These are phyloP conservation scores for Odontesthes bonariensis DNA, from an alignment of 2,113 vertebrate genomes.

Conservation along the genomic window DNA sequence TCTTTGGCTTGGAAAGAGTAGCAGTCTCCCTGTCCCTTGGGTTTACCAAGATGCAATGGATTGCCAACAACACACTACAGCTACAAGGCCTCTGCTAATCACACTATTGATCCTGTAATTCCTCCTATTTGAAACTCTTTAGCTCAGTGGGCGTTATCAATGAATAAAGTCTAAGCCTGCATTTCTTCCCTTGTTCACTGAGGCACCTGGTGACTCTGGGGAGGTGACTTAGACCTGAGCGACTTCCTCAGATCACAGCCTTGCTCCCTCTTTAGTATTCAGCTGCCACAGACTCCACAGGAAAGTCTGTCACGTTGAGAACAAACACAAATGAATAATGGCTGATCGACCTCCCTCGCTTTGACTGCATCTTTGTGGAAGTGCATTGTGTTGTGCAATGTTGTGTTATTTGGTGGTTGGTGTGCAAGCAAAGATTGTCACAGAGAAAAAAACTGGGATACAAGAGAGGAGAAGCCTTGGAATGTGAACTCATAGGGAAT, in stretches of 20 bases:
- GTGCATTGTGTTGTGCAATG: conserved; percentile 42
- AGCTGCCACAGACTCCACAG: conserved; percentile 50
- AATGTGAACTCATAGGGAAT: conserved; percentile 63
- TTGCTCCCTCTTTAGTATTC: conserved; percentile 73
- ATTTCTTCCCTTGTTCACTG: conserved; percentile 57
- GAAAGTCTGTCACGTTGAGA: conserved; percentile 60
- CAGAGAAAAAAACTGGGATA: conserved; percentile 44
- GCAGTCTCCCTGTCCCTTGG: conserved; percentile 55
- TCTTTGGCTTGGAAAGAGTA: conserved; percentile 40
- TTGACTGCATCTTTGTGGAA: conserved; percentile 53
- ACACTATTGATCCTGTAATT: conserved; percentile 85
- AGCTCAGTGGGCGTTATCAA: conserved; percentile 78
- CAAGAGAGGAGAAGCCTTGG: conserved; percentile 44
- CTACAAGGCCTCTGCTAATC: conserved; percentile 86
- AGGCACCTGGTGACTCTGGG: conserved; percentile 68
- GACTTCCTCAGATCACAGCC: conserved; percentile 59
- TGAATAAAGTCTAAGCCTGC: conserved; percentile 77
- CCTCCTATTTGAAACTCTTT: conserved; percentile 82
- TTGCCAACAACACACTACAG: conserved; percentile 80
- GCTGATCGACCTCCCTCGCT: conserved; percentile 60
- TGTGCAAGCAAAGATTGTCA: conserved; percentile 56
- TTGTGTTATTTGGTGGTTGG: conserved; percentile 23
- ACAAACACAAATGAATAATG: conserved; percentile 67
- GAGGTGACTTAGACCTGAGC: conserved; percentile 71
- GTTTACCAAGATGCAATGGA: conserved; percentile 75